These are phyloP conservation scores for Muricea muricata DNA, from an alignment of 92 coral and sea anemone species.

Conservation along the genomic window DNA sequence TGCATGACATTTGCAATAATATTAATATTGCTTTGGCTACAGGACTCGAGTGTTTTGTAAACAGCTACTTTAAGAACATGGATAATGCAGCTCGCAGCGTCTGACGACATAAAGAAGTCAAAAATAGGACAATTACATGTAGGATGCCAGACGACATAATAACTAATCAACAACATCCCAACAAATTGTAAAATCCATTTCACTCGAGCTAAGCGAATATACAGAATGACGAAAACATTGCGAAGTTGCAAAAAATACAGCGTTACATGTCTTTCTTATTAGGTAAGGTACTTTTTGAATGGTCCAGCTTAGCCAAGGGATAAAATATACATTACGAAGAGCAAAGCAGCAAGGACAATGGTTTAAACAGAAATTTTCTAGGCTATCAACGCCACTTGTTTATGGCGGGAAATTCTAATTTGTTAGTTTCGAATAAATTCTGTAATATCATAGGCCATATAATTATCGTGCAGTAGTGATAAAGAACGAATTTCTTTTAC, in stretches of 20 bases:
- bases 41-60: not conserved
- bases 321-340: not conserved
- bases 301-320: not conserved
- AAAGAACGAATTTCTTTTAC: no score
- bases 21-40: constrained; percentile 1
- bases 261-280: not conserved
- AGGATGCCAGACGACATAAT: no score
- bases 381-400: not conserved
- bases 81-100: not conserved
- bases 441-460: no score
- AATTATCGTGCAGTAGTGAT: no score
- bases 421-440: no score
- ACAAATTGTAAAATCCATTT: not conserved
- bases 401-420: not conserved
- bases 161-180: not conserved
- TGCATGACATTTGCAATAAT: not conserved
- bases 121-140: not conserved
- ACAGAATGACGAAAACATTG: not conserved
- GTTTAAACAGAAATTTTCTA: no score
- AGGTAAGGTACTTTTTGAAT: not conserved
- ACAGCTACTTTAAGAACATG: constrained; percentile 12
- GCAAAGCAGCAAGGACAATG: not conserved
- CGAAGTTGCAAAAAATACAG: not conserved
- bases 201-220: not conserved
- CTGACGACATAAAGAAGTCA: not conserved